A percentile compares a stretch with the other conserved stretches of the same genome.
Evolutionary conservation across 2,113 vertebrate genomes (phyloP).

Genomic region (Plecturocebus donacophilus): DNA sequence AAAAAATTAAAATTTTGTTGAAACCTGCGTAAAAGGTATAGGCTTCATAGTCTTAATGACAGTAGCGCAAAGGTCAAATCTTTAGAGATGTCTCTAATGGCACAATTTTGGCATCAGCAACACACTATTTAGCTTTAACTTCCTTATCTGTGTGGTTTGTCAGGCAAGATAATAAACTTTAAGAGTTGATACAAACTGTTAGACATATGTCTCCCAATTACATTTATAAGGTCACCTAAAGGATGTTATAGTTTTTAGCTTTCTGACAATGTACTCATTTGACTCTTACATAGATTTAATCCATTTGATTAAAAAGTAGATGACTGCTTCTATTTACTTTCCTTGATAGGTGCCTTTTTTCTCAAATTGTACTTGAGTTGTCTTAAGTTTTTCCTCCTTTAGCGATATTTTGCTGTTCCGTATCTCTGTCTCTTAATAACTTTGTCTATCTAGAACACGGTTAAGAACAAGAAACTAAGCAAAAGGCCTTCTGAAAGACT

Average conservation of each 20-base stretch:
- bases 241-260: background rate
- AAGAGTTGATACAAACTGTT: background rate
- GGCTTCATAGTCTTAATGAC: background rate
- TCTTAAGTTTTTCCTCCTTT: slow-evolving; percentile 5
- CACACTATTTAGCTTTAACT: background rate
- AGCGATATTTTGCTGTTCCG: background rate
- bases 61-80: background rate
- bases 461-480: background rate
- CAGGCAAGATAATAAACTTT: background rate
- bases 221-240: background rate
- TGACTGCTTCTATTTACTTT: background rate
- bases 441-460: background rate
- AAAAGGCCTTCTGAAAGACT: background rate
- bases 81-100: background rate
- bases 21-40: background rate
- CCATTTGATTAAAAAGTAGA: background rate
- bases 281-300: background rate
- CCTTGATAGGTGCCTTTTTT: background rate
- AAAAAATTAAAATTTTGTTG: background rate
- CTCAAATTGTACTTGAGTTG: background rate
- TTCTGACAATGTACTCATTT: background rate
- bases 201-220: background rate
- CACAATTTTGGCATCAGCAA: background rate
- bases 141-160: background rate
- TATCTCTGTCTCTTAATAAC: background rate